Base-by-base conservation (phyloP, 1,140 invertebrate genomes). In the Drosophila santomea region DNA sequence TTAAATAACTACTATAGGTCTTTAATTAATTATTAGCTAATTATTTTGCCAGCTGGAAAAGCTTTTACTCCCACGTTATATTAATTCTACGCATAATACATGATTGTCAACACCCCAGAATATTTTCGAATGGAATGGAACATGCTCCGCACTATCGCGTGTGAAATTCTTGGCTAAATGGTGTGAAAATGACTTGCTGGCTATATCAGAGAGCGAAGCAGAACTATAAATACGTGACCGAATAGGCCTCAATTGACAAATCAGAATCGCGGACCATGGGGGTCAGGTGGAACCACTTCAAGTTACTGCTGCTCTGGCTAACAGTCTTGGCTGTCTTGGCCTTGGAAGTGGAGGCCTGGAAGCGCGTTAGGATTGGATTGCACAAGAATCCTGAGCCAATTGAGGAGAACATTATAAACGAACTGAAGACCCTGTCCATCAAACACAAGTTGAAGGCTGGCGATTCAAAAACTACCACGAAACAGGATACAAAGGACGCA, bases 141-240 rank as follows among this genome's bases (percentile, higher is more conserved):
- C 14, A 25, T 14, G 8, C 14, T 23, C 15, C 8, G 12, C 11
- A 1, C 23, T 47, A 39, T 69, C 66, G 17, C 41, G 66, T 71
- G 64, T 41, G 67, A 71, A 71, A 71, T 71, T 71, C 67, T 71
- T 47, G 1, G 20, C 36, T 11, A 11, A 35, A 47, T 41, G 36
- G 67, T 69, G 64, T 56, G 41, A 69, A 61, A 2, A 44, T 64
- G 8, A 54, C 11, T 15, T 35, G 1, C 0, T 12, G 14, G 15
- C 8, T 20, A 64, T 67, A 45, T 67, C 38, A 43, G 17, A 28
- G 45, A 64, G 43, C 14, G 10, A 25, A 41, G 10, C 25, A 2
- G 14, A 38, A 20, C 69, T 62, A 74, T 74, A 74, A 74, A 74
- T 74, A 74, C 72, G 56, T 74, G 69, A 74, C 58, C 39, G 11